These are phyloP conservation scores for Diuraphis noxia DNA, from an alignment of 1,140 invertebrate genomes.

Conservation along the genomic window DNA sequence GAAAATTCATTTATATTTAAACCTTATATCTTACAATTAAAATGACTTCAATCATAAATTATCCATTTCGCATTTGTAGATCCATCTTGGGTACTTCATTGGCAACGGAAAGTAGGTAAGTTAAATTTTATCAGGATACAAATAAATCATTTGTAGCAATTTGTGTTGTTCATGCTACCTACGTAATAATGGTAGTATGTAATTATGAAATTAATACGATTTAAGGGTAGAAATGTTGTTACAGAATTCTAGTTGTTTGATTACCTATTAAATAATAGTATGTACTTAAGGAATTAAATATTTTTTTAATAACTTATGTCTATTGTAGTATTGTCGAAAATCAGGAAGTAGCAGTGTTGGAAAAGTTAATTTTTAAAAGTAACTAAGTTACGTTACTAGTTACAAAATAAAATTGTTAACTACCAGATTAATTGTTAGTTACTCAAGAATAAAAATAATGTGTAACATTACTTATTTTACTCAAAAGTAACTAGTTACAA, in stretches of 20 bases:
- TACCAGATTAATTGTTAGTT: too few species aligned
- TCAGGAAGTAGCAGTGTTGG: too few species aligned
- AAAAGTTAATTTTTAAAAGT: too few species aligned
- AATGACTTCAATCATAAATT: conserved; percentile 29
- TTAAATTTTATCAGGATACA: background rate
- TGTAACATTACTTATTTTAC: too few species aligned
- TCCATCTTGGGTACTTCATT: background rate
- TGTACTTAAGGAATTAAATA: too few species aligned
- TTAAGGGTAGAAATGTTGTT: background rate
- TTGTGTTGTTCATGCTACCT: background rate
- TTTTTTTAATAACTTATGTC: too few species aligned
- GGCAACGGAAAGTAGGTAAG: background rate
- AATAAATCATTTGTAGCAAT: background rate
- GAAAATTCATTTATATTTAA: background rate
- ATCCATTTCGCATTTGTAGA: background rate
- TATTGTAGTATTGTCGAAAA: too few species aligned
- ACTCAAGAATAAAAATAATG: too few species aligned
- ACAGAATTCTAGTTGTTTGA: background rate
- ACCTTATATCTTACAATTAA: background rate
- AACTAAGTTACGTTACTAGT: too few species aligned
- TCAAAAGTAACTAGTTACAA: too few species aligned
- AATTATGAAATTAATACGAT: background rate
- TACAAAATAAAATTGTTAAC: too few species aligned
- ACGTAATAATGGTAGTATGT: background rate
- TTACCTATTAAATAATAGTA: too few species aligned